Percentiles rank a stretch among this genome's conserved stretches.
phyloP scores from a whole-genome alignment of 1,140 invertebrate species.

The Macrotrachela quadricornifera region DNA sequence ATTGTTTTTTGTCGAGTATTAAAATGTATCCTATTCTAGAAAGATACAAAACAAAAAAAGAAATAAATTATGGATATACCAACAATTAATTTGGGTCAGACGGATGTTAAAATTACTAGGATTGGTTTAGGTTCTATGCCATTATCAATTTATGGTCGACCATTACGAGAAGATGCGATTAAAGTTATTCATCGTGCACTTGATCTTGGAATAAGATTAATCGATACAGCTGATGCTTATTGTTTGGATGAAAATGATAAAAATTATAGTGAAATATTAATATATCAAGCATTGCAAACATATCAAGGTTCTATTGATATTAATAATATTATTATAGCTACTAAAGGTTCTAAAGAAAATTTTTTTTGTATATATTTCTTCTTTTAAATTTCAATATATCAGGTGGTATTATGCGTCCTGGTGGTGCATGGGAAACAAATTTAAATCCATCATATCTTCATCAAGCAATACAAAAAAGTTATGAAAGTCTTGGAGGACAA shows the following conservation, averaged over 20 bases:
- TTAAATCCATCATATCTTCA: background rate
- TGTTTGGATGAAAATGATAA: constrained; percentile 3
- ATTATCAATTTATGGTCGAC: background rate
- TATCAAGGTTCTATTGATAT: background rate
- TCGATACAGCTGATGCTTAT: constrained; percentile 6
- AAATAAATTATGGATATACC: too few species aligned
- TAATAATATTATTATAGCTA: background rate
- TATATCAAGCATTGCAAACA: background rate
- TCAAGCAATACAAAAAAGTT: constrained; percentile 1
- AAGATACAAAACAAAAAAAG: too few species aligned
- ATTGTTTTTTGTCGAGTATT: too few species aligned
- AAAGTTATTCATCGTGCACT: constrained; percentile 1
- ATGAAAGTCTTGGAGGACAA: background rate
- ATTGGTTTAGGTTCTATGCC: constrained; percentile 3
- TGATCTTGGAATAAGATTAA: constrained; percentile 1
- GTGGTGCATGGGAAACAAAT: constrained; percentile 1
- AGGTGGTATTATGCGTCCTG: background rate
- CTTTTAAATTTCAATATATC: too few species aligned
- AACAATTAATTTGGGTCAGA: background rate
- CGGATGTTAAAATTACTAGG: background rate
- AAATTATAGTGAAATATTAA: constrained; percentile 3
- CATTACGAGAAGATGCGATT: background rate
- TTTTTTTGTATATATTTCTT: too few species aligned
- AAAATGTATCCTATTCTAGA: too few species aligned
- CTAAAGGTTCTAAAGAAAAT: constrained; percentile 3